phyloP scores from a whole-genome alignment of 2,888 invertebrate species.

The Caenorhabditis macrosperma region DNA sequence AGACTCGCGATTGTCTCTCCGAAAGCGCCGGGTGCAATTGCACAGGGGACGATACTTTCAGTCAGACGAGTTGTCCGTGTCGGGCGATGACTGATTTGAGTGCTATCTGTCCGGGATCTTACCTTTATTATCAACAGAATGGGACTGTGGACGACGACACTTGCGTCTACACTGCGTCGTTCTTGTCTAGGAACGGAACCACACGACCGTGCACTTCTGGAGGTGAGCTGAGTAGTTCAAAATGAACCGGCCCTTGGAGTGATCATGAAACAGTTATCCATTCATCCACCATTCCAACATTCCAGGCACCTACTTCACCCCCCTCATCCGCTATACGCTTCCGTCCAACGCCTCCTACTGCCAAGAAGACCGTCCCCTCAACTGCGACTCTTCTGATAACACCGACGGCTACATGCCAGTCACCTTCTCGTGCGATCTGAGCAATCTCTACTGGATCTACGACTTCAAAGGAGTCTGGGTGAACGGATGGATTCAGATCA shows the following conservation, averaged over 20 bases:
- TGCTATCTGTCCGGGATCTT: neutral
- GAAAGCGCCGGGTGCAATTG: constrained; percentile 2
- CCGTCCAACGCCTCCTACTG: neutral
- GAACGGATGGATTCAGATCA: constrained; percentile 13
- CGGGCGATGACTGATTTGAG: neutral
- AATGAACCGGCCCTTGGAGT: too few relatives aligned
- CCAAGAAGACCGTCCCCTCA: neutral
- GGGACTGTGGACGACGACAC: neutral
- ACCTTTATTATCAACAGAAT: neutral
- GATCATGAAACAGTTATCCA: too few relatives aligned
- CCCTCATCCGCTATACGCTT: constrained; percentile 2
- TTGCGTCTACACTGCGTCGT: neutral
- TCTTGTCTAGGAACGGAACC: neutral
- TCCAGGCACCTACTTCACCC: neutral
- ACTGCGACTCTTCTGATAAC: neutral
- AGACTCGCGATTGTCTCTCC: neutral
- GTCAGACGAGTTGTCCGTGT: neutral
- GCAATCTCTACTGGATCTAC: neutral
- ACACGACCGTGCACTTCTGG: neutral
- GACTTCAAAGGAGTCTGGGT: neutral
- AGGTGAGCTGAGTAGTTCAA: neutral
- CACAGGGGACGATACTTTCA: neutral
- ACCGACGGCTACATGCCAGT: neutral
- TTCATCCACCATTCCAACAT: too few relatives aligned
- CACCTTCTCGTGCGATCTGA: neutral